Evolutionary conservation across 1,140 invertebrate genomes (phyloP), one percentile per base, ranked within the genome.

Genomic region (Drosophila willistoni): DNA sequence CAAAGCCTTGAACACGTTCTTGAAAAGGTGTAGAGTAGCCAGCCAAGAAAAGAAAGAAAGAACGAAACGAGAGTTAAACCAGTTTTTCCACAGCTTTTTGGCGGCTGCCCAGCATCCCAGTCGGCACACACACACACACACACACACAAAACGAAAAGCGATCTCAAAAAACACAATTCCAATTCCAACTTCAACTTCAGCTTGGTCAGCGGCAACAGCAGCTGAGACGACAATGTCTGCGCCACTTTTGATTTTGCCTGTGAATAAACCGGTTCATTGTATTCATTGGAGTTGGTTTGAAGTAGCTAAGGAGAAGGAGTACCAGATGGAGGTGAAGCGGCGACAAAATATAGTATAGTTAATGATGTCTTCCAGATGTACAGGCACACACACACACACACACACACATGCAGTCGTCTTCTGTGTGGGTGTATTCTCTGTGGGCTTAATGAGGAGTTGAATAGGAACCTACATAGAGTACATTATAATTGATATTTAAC

Each of bases 231-330:
- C 71, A 62, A 56, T 68, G 82, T 72, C 79, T 87, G 84, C 84
- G 84, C 84, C 89, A 87, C 84, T 87, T 87, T 87, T 87, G 84
- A 87, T 87, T 87, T 87, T 87, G 84, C 84, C 84, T 74, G 71
- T 51, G 44, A 51, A 22, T 22, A 76, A 87, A 87, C 84, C 84
- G 84, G 84, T 87, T 87, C 73, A 17, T 36, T 68, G 56, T 36
- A 56, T 39, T 65, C 47, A 51, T 60, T 47, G 80, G 51, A 75
- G 44, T 51, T 71, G 29, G 5, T 29, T 7, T 29, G 73, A 77
- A 64, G 60, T 33, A 68, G 66, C 1, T 29, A 7, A 55, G 44
- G 14, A 33, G 33, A 25, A 51, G 41, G 29, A 61, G 33, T 3
- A 39, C 36, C 74, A 64, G 29, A 42, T 34, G 44, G 55, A 78